Conservation (phyloP, 2,113 vertebrate species). For the Chroicocephalus ridibundus region DNA sequence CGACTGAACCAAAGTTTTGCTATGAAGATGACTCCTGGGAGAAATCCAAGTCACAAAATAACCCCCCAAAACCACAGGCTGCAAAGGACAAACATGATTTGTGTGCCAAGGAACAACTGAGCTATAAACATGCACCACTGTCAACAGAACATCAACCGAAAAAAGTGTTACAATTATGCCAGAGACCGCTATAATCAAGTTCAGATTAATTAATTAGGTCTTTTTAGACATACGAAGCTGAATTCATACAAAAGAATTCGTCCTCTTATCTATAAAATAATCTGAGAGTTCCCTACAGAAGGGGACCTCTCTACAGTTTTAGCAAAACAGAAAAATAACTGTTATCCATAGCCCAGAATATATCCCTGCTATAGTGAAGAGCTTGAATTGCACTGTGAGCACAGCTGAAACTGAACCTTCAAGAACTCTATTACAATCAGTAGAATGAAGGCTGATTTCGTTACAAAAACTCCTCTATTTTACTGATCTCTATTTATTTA, state of each 20-base stretch:
- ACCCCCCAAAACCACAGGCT: not conserved
- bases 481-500: not conserved
- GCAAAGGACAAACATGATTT: not conserved
- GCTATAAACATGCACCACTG: not conserved
- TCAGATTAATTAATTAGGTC: not conserved
- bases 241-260: not conserved
- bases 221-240: not conserved
- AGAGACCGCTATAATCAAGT: not conserved
- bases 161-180: not conserved
- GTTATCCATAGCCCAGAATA: not conserved
- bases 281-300: not conserved
- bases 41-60: not conserved
- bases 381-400: not conserved
- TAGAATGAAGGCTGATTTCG: not conserved
- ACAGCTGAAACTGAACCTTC: not conserved
- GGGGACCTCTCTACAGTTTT: not conserved
- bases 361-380: not conserved
- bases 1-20: not conserved
- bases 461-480: not conserved
- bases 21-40: not conserved
- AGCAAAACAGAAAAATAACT: not conserved
- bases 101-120: not conserved
- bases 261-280: not conserved
- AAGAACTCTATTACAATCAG: accelerated
- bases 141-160: not conserved